A percentile compares a stretch with the other conserved stretches of the same genome.
These are phyloP conservation scores for Macroramphosus scolopax DNA, from an alignment of 2,797 vertebrate species.

Conservation along the genomic window DNA sequence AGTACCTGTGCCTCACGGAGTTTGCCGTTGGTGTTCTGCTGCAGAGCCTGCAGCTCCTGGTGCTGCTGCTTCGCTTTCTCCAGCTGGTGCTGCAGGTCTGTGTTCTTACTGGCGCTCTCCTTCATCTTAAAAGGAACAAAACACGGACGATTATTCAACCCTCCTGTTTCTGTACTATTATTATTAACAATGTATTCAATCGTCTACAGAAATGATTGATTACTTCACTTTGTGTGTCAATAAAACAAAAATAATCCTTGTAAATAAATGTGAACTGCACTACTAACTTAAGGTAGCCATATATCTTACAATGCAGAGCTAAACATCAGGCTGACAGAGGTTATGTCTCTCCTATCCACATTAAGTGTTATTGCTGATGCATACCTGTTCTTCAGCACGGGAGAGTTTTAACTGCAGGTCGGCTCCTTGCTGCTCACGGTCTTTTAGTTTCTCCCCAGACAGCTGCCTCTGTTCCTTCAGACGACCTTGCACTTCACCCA, in stretches of 20 bases:
- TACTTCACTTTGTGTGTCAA: too few species aligned
- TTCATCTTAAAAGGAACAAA: conserved; percentile 82
- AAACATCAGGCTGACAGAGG: too few species aligned
- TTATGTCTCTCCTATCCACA: not conserved
- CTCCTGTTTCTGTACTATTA: too few species aligned
- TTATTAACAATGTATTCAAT: too few species aligned
- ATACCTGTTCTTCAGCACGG: conserved; percentile 94
- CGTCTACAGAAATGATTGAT: too few species aligned
- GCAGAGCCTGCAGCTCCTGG: conserved; percentile 91
- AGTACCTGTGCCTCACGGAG: conserved; percentile 94
- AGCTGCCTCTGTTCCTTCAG: conserved; percentile 97
- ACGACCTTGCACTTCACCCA: conserved; percentile 92
- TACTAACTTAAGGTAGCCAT: too few species aligned
- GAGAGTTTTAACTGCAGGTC: conserved; percentile 94
- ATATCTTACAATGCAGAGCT: too few species aligned
- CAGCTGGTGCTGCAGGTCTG: conserved; percentile 92
- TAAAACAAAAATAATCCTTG: too few species aligned
- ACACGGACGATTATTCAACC: too few species aligned
- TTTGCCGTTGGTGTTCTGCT: conserved; percentile 92
- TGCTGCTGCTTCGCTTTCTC: conserved; percentile 95
- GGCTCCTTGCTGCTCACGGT: conserved; percentile 92
- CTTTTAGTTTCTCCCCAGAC: conserved; percentile 95
- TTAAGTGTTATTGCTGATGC: too few species aligned
- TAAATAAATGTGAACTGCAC: too few species aligned
- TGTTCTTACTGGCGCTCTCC: conserved; percentile 83